phyloP scores from a whole-genome alignment of 1,140 invertebrate genomes.

The Ptiloglossa arizonensis region DNA sequence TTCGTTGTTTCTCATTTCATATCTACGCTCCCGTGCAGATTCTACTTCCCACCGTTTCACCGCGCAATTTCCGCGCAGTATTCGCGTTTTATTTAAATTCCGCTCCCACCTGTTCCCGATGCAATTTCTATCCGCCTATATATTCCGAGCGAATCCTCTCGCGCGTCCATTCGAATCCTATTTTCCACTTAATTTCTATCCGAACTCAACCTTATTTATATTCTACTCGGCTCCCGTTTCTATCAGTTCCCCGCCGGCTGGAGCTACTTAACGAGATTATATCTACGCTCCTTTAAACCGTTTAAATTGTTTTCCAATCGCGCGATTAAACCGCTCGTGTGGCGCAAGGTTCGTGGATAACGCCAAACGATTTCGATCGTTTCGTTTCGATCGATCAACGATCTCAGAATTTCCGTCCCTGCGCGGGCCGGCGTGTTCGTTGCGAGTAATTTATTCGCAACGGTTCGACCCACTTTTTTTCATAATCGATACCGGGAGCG shows the following conservation, averaged over 20 bases:
- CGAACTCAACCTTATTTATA: slow-evolving; percentile 9
- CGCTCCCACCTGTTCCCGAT: slow-evolving; percentile 16
- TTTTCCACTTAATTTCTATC: slow-evolving; percentile 25
- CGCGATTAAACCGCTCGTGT: slow-evolving; percentile 4
- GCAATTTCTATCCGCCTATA: neutral
- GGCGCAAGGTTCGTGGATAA: neutral
- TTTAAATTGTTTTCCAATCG: slow-evolving; percentile 23
- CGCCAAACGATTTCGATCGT: neutral
- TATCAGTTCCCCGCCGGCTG: neutral
- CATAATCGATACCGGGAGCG: too few species aligned
- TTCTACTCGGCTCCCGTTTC: neutral
- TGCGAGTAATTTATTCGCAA: too few species aligned
- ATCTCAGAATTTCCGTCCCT: neutral
- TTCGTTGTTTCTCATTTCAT: slow-evolving; percentile 9
- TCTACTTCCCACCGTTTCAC: neutral
- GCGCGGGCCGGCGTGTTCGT: too few species aligned
- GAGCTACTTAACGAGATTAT: slow-evolving; percentile 25
- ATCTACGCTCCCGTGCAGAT: neutral
- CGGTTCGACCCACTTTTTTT: too few species aligned
- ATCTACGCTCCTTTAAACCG: slow-evolving; percentile 17
- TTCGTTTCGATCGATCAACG: neutral
- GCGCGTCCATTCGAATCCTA: slow-evolving; percentile 10
- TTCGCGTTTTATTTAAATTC: slow-evolving; percentile 33
- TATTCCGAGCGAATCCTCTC: neutral
- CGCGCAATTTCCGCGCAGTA: slow-evolving; percentile 13